Evolutionary conservation across 2,113 vertebrate species (phyloP).

Genomic region (Anhinga rufa): DNA sequence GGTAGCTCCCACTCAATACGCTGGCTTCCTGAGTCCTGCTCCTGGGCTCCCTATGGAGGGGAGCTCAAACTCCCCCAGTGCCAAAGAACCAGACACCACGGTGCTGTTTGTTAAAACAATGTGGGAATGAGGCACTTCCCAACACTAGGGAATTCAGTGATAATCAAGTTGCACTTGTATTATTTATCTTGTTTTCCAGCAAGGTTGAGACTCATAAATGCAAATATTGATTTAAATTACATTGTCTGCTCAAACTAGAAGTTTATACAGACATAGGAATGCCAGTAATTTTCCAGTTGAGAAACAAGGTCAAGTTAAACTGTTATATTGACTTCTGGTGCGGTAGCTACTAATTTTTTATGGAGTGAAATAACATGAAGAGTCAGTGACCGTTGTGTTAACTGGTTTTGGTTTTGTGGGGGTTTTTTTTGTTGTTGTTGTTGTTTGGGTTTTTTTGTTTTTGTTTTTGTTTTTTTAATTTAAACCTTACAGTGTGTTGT

Average conservation of each 20-base stretch:
- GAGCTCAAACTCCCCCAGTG: background rate
- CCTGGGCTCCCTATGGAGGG: background rate
- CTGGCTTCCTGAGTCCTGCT: background rate
- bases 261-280: background rate
- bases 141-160: background rate
- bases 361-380: background rate
- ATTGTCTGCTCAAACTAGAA: background rate
- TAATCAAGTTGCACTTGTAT: background rate
- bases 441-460: too few relatives aligned
- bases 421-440: too few relatives aligned
- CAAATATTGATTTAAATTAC: background rate
- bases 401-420: too few relatives aligned
- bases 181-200: background rate
- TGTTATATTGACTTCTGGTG: background rate
- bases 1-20: background rate
- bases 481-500: background rate
- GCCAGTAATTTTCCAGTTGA: background rate
- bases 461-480: background rate
- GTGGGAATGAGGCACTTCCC: background rate
- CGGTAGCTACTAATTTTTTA: background rate
- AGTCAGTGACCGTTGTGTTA: background rate
- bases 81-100: background rate
- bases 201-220: background rate
- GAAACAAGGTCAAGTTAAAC: background rate
- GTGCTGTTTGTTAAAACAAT: background rate